Base-by-base conservation (phyloP, 1,140 invertebrate species). In the Cepaea nemoralis region DNA sequence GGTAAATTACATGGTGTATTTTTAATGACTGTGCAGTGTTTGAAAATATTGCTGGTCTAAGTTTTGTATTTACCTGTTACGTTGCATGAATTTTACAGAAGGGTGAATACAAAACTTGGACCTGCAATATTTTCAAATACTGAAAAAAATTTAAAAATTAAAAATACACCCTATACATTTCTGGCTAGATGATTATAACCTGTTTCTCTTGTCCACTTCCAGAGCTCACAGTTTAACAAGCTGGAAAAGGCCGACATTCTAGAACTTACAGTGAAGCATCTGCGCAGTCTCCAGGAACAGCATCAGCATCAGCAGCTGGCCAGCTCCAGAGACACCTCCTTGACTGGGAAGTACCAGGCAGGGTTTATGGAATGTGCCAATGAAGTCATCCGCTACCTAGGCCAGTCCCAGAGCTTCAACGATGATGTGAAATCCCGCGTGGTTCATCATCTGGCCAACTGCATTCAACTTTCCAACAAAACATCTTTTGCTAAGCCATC, bases 221-320 rank as follows among this genome's bases (percentile, higher is more conserved):
- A 87, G 96, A 96, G 95, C 50, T 94, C 96, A 48, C 93, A 96
- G 85, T 97, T 97, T 91, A 96, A 96, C 5, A 99, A 99, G 90
- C 91, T 99, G 48, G 98, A 99, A 90, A 99, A 99, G 91, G 97
- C 98, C 0, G 97, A 99, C 89, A 99, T 99, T 79, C 92, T 99
- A 71, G 97, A 99, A 91, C 96, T 98, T 95, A 97, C 97, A 0
- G 97, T 99, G 22, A 97, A 97, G 90, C 96, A 98, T 91, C 92
- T 98, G 78, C 77, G 90, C 83, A 45, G 77, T 63, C 59, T 90
- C 22, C 87, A 89, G 73, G 67, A 39, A 5, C 74, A 66, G 40
- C 66, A 73, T 33, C 79, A 81, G 27, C 50, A 66, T n/a, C 70
- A 74, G 50, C 37, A 19, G 42, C 5, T 33, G 16, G 10, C 78